Evolutionary conservation across 2,888 invertebrate genomes (phyloP).

Genomic region (Halictus quadricinctus): DNA sequence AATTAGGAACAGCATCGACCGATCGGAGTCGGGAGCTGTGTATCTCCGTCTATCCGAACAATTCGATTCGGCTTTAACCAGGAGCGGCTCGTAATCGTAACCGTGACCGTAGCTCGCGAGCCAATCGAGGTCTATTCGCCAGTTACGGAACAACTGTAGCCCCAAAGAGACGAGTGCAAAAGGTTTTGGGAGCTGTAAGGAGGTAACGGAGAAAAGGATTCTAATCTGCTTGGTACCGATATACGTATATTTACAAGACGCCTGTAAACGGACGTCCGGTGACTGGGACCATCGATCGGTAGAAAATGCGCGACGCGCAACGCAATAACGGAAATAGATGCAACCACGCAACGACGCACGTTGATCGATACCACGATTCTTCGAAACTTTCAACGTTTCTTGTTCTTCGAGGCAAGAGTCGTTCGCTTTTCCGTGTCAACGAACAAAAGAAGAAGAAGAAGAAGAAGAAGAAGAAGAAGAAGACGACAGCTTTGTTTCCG

Average conservation of each 20-base stretch:
- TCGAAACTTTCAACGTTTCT: not conserved
- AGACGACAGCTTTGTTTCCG: not conserved
- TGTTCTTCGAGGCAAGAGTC: not conserved
- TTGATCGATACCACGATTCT: not conserved
- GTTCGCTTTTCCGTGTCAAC: not conserved
- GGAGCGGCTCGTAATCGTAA: not conserved
- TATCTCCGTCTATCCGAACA: no score
- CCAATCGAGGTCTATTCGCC: not conserved
- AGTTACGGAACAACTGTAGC: not conserved
- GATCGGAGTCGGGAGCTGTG: not conserved
- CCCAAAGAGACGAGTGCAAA: not conserved
- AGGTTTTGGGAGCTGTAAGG: conserved; percentile 20
- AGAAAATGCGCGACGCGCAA: not conserved
- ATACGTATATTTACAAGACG: conserved; percentile 65
- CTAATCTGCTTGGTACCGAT: conserved; percentile 37
- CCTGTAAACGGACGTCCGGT: conserved; percentile 48
- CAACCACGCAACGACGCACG: not conserved
- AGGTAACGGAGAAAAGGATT: conserved; percentile 31
- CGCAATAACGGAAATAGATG: not conserved
- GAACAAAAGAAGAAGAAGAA: not conserved
- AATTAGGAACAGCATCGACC: not conserved
- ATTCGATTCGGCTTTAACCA: not conserved
- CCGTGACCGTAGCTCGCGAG: not conserved
- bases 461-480: not conserved
- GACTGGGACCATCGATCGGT: not conserved